Base-by-base conservation (phyloP, 2,113 vertebrate species). In the Patagioenas fasciata region DNA sequence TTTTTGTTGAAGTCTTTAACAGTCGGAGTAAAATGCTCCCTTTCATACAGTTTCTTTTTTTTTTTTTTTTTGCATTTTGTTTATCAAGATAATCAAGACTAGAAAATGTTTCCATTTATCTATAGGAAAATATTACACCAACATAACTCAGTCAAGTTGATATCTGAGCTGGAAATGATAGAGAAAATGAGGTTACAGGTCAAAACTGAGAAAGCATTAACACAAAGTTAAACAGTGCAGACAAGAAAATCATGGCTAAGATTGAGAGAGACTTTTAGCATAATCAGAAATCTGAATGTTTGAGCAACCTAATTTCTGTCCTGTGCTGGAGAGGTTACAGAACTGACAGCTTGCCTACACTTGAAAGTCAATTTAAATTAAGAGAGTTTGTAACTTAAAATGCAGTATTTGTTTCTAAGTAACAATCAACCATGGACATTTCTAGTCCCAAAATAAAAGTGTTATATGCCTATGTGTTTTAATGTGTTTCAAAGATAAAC, bases 301-400 rank as follows among this genome's bases (percentile, higher is more conserved):
- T 84, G 29, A 91, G 57, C 42, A 74, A 67, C 38, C 26, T 91
- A 56, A 74, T 74, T 95, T 95, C 60, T 86, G 40, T 85, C 8
- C 7, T 92, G 38, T 47, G 31, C 38, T n/a, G 9, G 34, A 91
- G 57, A 96, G 61, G 70, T 95, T 87, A 87, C 48, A 72, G 66
- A 92, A 62, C 53, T 91, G 89, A 91, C 71, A 92, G 51, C 71
- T 90, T 95, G 84, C 44, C 92, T 91, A 93, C 72, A 80, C 25
- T 89, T 91, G 71, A n/a, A 94, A 94, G 60, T 80, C 72, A 81
- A 31, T 93, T 85, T 86, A 92, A 96, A 86, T 66, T 88, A 74
- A 84, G 60, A 92, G 42, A 70, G 38, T 60, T 32, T 85, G 21
- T 53, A 82, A 83, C 77, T 77, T 91, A 72, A 85, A 95, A 87